Evolutionary conservation across 2,888 invertebrate genomes (phyloP), one percentile per base, ranked within the genome.

Genomic region (Hydrotaea cyrtoneurina): DNA sequence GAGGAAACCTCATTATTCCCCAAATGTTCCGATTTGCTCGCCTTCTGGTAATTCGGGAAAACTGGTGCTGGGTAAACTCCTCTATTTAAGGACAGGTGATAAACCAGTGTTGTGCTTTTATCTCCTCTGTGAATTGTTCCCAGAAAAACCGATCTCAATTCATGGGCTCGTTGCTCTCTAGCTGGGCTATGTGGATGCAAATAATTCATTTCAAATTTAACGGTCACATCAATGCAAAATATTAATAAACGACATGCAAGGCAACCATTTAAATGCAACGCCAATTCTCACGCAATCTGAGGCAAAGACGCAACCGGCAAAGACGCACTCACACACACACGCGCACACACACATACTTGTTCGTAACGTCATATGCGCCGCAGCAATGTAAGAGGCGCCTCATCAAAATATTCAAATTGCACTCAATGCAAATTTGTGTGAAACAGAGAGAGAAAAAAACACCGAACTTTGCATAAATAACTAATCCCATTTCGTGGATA

Each of bases 161-260:
- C 31, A 31, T 2, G 3, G 31, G 3, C 31, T 7, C 2, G 31
- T 7, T 31, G 31, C 31, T 31, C 3, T 31, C 2, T 31, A 31
- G 31, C 31, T 7, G 2, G 31, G 31, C 7, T 31, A 31, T 31
- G n/a, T 50, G 50, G n/a, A 15, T 19, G 59, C 77, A 73, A 69
- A 77, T 74, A 83, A 80, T 77, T 77, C 69, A 82, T 82, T n/a
- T 82, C 57, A 73, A 31, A 73, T 66, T 73, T 74, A 78, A 78
- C 78, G 69, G 82, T 69, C 66, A 77, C 73, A 77, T 80, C 77
- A 74, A 62, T 80, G 74, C 69, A 46, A 78, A 83, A 80, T 73
- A 80, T 74, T 59, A 80, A 78, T 80, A 83, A 80, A 74, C 71
- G 46, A 78, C 83, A 80, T 80, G 83, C 80, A 74, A 53, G n/a